Evolutionary conservation across 2,888 invertebrate genomes (phyloP).

Genomic region (Ophion slaviceki): DNA sequence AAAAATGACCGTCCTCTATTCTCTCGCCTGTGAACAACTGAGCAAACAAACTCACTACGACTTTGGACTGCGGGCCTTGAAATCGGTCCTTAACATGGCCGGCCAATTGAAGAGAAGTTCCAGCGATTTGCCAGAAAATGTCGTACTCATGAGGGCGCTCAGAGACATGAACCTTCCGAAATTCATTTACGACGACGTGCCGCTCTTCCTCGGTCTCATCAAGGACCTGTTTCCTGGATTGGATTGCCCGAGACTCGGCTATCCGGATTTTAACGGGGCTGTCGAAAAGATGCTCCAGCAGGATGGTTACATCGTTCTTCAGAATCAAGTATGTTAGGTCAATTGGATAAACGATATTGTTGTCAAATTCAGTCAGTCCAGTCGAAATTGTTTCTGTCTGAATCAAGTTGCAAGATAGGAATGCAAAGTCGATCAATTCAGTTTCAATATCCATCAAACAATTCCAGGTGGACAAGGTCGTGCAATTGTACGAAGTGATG

Average conservation of each 20-base stretch:
- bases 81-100: slow-evolving; percentile 95
- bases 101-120: slow-evolving; percentile 93
- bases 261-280: slow-evolving; percentile 93
- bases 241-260: slow-evolving; percentile 94
- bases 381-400: neutral
- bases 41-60: slow-evolving; percentile 98
- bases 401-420: neutral
- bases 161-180: slow-evolving; percentile 97
- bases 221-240: slow-evolving; percentile 95
- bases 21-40: slow-evolving; percentile 93
- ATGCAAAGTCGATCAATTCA: neutral
- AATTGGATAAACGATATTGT: neutral
- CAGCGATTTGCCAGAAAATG: slow-evolving; percentile 91
- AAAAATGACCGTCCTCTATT: slow-evolving; percentile 96
- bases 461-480: slow-evolving; percentile 91
- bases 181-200: slow-evolving; percentile 96
- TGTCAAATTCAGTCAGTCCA: neutral
- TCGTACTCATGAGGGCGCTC: slow-evolving; percentile 95
- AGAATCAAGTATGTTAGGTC: slow-evolving; percentile 86
- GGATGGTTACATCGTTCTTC: slow-evolving; percentile 88
- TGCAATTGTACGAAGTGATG: slow-evolving; percentile 97
- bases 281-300: slow-evolving; percentile 88
- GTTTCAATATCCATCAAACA: neutral
- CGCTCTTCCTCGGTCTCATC: slow-evolving; percentile 94
- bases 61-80: slow-evolving; percentile 96